Evolutionary conservation across 2,113 vertebrate species (phyloP), one percentile per base, ranked within the genome.

Genomic region (Sander lucioperca): DNA sequence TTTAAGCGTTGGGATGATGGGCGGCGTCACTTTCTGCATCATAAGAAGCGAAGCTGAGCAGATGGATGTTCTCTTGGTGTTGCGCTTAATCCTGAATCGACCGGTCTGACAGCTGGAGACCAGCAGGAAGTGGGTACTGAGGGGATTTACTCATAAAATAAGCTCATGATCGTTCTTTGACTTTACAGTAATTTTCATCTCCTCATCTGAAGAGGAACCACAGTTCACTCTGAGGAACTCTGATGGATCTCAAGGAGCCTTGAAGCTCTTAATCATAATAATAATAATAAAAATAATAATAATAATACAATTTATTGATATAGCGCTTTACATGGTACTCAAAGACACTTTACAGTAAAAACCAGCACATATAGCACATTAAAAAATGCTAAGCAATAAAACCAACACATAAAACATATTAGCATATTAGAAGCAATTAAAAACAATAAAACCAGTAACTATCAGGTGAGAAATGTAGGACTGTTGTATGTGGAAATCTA

Each of bases 81-180:
- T 48, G 1, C 13, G 33, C 43, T 11, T 30, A 74, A 74, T 77
- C 27, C 48, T 0, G 14, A 51, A 56, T 48, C 48, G 57, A 58
- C 43, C 16, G 69, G 43, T 75, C 47, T 47, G 77, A 78, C 67
- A 85, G 63, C 79, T 80, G 85, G 63, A 85, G 61, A 58, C 25
- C 61, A 77, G 62, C 39, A 27, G 59, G 62, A 54, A 23, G 18
- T 8, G 11, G 15, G 48, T 51, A 65, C 56, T 23, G 65, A 73
- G 50, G 62, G 66, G 65, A 81, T 78, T 78, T 36, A 9, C 58
- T 61, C 14, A 3, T 9, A 14, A 64, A 70, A 71, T 71, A 30
- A 79, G 23, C 64, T 66, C 50, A 2, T 0, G 3, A 13, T 79
- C 82, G 57, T 51, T 77, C 36, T 64, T 8, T 77, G 76, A 87